Conservation (phyloP, 2,797 vertebrate species). For the Geotrypetes seraphini region DNA sequence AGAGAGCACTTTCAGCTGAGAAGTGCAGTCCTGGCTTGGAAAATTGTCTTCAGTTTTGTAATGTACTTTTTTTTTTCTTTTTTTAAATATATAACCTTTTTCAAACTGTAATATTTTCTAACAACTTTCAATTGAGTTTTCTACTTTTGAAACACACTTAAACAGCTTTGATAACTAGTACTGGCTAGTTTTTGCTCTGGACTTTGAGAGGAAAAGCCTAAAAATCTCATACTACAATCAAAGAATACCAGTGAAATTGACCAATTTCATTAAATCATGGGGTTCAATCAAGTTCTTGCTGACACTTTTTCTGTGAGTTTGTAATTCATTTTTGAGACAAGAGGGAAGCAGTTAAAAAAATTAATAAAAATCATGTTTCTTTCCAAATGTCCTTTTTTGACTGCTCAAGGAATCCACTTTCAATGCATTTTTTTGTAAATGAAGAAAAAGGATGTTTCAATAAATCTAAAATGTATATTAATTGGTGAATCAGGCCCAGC, state of each 20-base stretch:
- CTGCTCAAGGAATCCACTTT: too few species aligned
- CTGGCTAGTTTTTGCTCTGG: background rate
- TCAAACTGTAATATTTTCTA: background rate
- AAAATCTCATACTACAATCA: slow-evolving; percentile 9
- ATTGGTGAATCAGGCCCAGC: too few species aligned
- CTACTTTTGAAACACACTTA: background rate
- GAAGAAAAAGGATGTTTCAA: too few species aligned
- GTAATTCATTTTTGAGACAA: too few species aligned
- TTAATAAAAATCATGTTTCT: too few species aligned
- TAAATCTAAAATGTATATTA: too few species aligned
- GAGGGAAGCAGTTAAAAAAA: too few species aligned
- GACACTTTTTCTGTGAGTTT: too few species aligned
- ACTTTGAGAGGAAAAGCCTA: background rate
- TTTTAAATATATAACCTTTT: background rate
- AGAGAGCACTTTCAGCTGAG: background rate
- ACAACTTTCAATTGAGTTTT: background rate
- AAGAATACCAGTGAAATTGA: background rate
- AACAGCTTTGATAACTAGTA: background rate
- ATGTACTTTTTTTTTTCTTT: background rate
- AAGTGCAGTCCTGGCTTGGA: background rate
- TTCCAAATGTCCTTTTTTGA: too few species aligned
- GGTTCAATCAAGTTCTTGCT: slow-evolving; percentile 11
- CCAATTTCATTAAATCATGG: background rate
- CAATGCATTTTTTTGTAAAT: too few species aligned
- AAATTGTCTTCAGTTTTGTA: background rate